Evolutionary conservation across 2,797 vertebrate species (phyloP).

Genomic region (Danio choprae): DNA sequence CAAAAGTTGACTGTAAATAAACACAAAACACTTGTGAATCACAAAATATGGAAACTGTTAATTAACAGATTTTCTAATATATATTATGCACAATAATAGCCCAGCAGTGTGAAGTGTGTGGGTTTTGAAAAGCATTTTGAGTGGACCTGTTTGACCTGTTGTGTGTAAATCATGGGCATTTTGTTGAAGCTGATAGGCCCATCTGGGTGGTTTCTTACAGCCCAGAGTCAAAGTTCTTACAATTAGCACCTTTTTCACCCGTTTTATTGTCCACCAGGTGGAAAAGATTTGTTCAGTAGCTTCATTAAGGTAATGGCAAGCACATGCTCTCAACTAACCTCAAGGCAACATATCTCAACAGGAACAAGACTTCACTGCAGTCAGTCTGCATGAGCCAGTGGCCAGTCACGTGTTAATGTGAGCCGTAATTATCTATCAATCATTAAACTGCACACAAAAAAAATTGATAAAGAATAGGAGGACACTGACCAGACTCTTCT

Average conservation of each 20-base stretch:
- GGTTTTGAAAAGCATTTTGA: neutral
- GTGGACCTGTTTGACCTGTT: neutral
- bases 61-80: too few relatives aligned
- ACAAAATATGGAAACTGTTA: too few relatives aligned
- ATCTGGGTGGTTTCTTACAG: neutral
- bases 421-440: conserved; percentile 23
- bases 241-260: neutral
- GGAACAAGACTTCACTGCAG: conserved; percentile 37
- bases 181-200: neutral
- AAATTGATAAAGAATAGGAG: neutral
- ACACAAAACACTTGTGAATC: too few relatives aligned
- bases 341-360: conserved; percentile 8
- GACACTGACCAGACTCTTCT: neutral
- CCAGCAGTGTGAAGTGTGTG: neutral
- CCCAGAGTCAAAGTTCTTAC: neutral
- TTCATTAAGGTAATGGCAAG: neutral
- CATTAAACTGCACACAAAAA: neutral
- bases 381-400: neutral
- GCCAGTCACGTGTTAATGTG: conserved; percentile 6
- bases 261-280: neutral
- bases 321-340: conserved; percentile 25
- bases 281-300: neutral
- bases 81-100: too few relatives aligned
- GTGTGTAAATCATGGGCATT: neutral
- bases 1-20: too few relatives aligned